Evolutionary conservation across 2,113 vertebrate species (phyloP), one percentile per base, ranked within the genome.

Genomic region (Equus quagga): DNA sequence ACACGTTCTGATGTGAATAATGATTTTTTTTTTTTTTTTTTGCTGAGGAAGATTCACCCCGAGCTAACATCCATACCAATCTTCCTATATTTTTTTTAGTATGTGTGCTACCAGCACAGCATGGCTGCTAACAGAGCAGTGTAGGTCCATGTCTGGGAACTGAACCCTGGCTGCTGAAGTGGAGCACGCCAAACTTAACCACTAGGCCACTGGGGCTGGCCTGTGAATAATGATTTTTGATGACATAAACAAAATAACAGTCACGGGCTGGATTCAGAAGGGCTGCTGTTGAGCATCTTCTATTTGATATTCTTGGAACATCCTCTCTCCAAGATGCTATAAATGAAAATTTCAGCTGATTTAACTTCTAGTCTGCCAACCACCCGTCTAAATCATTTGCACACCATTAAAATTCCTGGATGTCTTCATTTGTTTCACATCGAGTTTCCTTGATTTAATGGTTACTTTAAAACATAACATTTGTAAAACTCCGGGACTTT

Each of bases 341-440:
- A 82, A 65, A 36, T 64, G 58, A 70, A 28, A 72, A 54, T 31
- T 58, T 51, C 33, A 31, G 36, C 33, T n/a, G 73, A 87, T 60
- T 76, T 76, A 28, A 82, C 54, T n/a, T 87, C 62, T 79, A 0
- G 41, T 70, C n/a, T 82, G 31, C 24, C 80, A 91, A 31, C 49
- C 56, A 58, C 0, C 1, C 3, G n/a, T 79, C n/a, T 65, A 75
- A 73, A 79, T 76, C 51, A 58, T 81, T 78, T 64, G 33, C 0
- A 21, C 6, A 17, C 44, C 54, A 54, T 88, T 91, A 83, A 83
- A 84, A 65, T 65, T n/a, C 81, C 67, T 84, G 36, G 36, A 70
- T 78, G n/a, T 54, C 70, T 94, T 96, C 36, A 24, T 84, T 94
- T 84, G 64, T 65, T 88, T 97, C 33, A 58, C 31, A 89, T 64